Conservation (phyloP, 2,113 vertebrate genomes). For the Ibidorhyncha struthersii region DNA sequence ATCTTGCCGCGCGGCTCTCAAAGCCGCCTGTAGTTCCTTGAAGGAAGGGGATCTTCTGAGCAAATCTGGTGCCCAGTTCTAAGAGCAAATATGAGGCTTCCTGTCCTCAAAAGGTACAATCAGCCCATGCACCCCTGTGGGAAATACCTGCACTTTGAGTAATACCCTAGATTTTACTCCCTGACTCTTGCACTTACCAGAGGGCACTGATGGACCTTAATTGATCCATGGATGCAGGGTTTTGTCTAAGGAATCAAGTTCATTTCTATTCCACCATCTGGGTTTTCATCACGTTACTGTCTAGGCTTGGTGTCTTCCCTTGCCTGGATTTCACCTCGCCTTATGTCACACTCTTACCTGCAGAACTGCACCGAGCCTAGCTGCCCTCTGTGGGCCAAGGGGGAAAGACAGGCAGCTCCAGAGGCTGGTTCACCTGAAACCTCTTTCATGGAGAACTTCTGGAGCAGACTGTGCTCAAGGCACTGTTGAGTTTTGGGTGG, state of each 20-base stretch:
- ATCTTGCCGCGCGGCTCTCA: background rate
- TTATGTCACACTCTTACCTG: background rate
- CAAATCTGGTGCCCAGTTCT: background rate
- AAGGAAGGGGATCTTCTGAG: background rate
- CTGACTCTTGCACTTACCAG: background rate
- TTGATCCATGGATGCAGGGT: background rate
- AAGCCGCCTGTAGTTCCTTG: background rate
- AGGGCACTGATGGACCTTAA: background rate
- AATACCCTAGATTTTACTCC: background rate
- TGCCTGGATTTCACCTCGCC: background rate
- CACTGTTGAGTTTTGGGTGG: background rate
- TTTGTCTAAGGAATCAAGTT: background rate
- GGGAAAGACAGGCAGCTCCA: background rate
- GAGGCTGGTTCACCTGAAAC: background rate
- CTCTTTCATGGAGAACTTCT: background rate
- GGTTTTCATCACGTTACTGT: background rate
- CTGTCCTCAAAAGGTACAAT: background rate
- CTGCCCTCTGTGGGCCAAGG: background rate
- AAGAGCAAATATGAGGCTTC: background rate
- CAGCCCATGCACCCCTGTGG: background rate
- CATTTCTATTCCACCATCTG: fast-evolving
- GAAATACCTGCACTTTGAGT: background rate
- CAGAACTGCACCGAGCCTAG: background rate
- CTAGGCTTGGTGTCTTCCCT: background rate
- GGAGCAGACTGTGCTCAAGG: background rate